Conservation (phyloP, 2,113 vertebrate species). For the Gymnorhina tibicen region DNA sequence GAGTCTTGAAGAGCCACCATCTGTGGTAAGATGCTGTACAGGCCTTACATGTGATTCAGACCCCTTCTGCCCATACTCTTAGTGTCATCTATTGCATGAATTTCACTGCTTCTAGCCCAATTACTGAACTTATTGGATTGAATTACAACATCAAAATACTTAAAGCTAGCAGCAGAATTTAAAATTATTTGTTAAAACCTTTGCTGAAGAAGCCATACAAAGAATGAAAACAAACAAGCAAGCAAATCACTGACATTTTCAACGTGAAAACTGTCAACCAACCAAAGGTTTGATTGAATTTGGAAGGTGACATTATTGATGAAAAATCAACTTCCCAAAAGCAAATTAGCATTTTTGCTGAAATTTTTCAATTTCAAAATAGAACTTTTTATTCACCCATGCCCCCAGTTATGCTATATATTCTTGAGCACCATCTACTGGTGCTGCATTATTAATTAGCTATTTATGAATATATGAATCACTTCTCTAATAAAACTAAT, state of each 20-base stretch:
- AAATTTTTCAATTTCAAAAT: neutral
- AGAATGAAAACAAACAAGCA: neutral
- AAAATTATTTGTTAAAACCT: neutral
- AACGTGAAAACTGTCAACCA: neutral
- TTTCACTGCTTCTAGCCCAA: neutral
- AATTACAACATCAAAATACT: neutral
- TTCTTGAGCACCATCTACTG: conserved; percentile 61
- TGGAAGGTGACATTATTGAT: neutral
- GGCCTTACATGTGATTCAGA: neutral
- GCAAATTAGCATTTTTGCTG: neutral
- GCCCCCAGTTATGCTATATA: neutral
- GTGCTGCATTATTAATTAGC: conserved; percentile 39
- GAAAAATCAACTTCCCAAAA: neutral
- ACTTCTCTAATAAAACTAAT: neutral
- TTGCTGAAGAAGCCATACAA: neutral
- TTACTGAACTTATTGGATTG: neutral
- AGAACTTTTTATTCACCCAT: neutral
- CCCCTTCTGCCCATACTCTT: neutral
- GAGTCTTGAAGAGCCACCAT: neutral
- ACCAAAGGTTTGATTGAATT: neutral
- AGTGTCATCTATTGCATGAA: neutral
- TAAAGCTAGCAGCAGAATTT: neutral
- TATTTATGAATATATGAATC: neutral
- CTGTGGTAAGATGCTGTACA: neutral
- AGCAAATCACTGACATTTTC: neutral